These are phyloP conservation scores for Oceanodroma tethys DNA, from an alignment of 2,113 vertebrate genomes.

Conservation along the genomic window DNA sequence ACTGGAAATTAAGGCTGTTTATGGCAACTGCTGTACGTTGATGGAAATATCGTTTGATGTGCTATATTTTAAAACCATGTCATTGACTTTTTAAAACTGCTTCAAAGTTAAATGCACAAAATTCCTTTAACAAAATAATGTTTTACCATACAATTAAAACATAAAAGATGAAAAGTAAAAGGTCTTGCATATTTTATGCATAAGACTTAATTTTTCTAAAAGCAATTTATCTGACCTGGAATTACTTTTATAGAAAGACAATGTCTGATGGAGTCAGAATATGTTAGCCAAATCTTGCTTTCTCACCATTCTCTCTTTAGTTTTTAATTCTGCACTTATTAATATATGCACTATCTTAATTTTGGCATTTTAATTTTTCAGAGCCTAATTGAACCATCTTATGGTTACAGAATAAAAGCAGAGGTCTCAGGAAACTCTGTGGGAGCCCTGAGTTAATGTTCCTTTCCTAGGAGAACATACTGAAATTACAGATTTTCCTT, in stretches of 20 bases:
- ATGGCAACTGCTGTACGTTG: conserved; percentile 37
- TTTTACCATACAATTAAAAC: conserved; percentile 10
- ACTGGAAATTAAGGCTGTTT: conserved; percentile 51
- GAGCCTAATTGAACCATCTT: background rate
- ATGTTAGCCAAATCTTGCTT: background rate
- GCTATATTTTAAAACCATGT: conserved; percentile 43
- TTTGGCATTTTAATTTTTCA: background rate
- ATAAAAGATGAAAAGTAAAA: conserved; percentile 3
- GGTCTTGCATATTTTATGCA: conserved; percentile 1
- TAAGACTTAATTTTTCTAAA: background rate
- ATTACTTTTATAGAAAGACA: background rate
- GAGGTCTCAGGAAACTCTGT: background rate
- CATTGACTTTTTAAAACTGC: conserved; percentile 34
- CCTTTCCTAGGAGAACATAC: background rate
- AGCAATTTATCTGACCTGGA: background rate
- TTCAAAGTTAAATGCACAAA: conserved; percentile 34
- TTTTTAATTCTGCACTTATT: background rate
- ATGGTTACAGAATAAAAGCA: background rate
- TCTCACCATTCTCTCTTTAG: background rate
- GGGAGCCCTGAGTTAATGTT: background rate
- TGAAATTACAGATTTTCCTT: background rate
- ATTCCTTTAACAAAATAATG: background rate
- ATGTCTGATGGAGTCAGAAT: background rate
- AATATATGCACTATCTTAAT: background rate
- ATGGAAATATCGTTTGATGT: conserved; percentile 14